Conservation (phyloP, 2,113 vertebrate species). For the Anas platyrhynchos region DNA sequence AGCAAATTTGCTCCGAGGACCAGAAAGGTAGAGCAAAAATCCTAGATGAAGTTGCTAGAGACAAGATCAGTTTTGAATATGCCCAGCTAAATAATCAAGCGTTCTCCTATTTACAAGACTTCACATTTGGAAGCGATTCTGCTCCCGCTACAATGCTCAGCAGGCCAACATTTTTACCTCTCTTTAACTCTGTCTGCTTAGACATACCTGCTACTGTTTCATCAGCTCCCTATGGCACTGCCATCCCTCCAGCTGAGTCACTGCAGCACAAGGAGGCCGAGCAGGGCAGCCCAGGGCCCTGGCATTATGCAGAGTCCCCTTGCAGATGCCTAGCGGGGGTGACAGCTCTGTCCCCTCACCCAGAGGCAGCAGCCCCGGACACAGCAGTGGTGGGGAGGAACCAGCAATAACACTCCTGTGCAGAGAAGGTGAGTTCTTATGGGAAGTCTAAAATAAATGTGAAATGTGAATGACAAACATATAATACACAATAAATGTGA, state of each 20-base stretch:
- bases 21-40: conserved; percentile 13
- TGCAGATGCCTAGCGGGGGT: not conserved
- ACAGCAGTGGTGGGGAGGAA: not conserved
- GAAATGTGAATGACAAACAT: not conserved
- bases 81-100: conserved; percentile 51
- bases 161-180: conserved; percentile 57
- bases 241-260: not conserved
- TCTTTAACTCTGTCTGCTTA: not conserved
- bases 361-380: not conserved
- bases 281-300: not conserved
- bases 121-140: not conserved
- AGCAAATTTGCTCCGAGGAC: conserved; percentile 33
- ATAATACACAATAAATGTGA: too few species aligned
- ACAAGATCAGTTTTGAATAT: conserved; percentile 52
- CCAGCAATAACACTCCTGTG: not conserved
- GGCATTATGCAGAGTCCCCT: not conserved
- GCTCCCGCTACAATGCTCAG: not conserved
- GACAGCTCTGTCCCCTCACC: not conserved
- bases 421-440: conserved; percentile 20
- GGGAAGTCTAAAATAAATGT: not conserved
- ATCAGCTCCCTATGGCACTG: not conserved
- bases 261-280: not conserved
- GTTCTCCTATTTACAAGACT: conserved; percentile 31
- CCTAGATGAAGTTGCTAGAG: conserved; percentile 27
- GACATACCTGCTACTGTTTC: not conserved